Base-by-base conservation (phyloP, 2,113 vertebrate genomes). In the Chaenocephalus aceratus region DNA sequence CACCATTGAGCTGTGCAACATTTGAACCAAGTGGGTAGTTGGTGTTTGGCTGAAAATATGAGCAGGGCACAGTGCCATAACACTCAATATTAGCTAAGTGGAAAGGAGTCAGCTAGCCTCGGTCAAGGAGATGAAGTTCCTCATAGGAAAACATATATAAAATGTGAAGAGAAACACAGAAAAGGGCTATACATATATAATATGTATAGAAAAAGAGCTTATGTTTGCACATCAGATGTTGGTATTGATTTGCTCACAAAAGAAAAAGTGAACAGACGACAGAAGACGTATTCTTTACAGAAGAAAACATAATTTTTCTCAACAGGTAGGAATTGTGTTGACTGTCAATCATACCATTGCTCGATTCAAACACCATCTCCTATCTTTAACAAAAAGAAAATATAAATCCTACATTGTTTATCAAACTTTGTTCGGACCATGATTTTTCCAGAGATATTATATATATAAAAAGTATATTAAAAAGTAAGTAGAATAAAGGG, bases 11-110 rank as follows among this genome's bases (percentile, higher is more conserved):
- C 66, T n/a, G 58, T 49, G 67, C 58, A 52, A 21, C 26, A 13
- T 58, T 68, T 44, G 21, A 52, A 51, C 60, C 18, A 12, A 52
- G 36, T 4, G 12, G 30, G 48, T 12, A 53, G 16, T 49, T 26
- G 36, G 62, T 58, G 56, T 46, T 26, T 26, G 77, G 63, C 57
- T 58, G 72, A 72, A 34, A 51, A 80, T 64, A 67, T 26, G 82
- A 60, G 64, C 16, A 45, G 59, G 78, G 72, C 56, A 45, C 65
- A 10, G 26, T 54, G 54, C 59, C 75, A 70, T 61, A 56, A 14
- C 58, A 61, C 56, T 59, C 26, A 10, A 59, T 62, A 53, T 72
- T 16, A 57, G 60, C 65, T 52, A 49, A 45, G 73, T 44, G 36
- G 65, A 41, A 52, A 14, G 11, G 36, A 64, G 30, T 23, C 21